Conservation (phyloP, 2,113 vertebrate genomes). For the Stictonetta naevosa region DNA sequence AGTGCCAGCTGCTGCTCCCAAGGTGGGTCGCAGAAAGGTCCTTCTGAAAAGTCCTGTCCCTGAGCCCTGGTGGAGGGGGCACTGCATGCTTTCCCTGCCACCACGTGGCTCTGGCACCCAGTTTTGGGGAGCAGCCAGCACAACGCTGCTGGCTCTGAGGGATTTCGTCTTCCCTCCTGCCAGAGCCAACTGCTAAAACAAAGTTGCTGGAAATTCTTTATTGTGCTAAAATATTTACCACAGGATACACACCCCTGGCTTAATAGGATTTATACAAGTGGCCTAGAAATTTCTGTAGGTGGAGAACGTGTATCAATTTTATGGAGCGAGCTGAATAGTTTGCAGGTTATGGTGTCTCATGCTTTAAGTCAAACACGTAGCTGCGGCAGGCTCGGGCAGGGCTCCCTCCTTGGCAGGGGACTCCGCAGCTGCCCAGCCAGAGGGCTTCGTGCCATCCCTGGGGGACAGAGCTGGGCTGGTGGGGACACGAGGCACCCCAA, state of each 20-base stretch:
- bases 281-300: neutral
- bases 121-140: neutral
- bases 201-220: neutral
- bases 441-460: neutral
- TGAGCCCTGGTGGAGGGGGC: neutral
- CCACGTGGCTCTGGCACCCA: fast-evolving
- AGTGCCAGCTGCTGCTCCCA: neutral
- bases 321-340: neutral
- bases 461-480: fast-evolving
- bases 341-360: neutral
- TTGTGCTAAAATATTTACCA: neutral
- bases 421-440: neutral
- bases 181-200: neutral
- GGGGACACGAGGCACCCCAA: neutral
- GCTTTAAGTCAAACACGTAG: neutral
- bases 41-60: neutral
- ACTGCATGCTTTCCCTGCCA: neutral
- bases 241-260: neutral
- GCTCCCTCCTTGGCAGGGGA: neutral
- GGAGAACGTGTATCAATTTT: neutral
- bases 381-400: neutral
- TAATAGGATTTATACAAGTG: neutral
- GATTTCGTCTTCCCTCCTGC: neutral
- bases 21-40: neutral
- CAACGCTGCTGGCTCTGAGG: neutral